A percentile compares a stretch with the other conserved stretches of the same genome.
phyloP scores from a whole-genome alignment of 2,888 invertebrate species.

The Idaea straminata region DNA sequence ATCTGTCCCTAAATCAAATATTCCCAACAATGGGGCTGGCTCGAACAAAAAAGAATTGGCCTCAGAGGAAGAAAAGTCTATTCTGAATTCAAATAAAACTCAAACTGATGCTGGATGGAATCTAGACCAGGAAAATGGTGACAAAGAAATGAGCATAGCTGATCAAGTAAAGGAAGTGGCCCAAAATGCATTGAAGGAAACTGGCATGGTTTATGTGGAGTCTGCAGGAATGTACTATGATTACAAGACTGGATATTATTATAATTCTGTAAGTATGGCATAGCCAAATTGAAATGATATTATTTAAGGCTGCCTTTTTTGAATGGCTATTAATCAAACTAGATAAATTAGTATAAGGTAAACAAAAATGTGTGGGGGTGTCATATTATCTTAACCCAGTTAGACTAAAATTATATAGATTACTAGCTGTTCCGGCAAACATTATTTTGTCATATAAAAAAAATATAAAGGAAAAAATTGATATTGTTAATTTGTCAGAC shows the following conservation, averaged over 20 bases:
- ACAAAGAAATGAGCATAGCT: conserved; percentile 74
- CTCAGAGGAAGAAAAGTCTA: not conserved
- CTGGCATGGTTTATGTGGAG: conserved; percentile 92
- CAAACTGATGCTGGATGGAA: conserved; percentile 47
- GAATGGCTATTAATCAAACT: too few relatives aligned
- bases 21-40: not conserved
- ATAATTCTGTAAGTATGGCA: conserved; percentile 86
- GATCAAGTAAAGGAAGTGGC: conserved; percentile 90
- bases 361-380: too few relatives aligned
- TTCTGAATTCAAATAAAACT: conserved; percentile 16
- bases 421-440: too few relatives aligned
- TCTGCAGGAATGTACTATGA: conserved; percentile 94
- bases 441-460: too few relatives aligned
- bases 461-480: too few relatives aligned
- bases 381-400: too few relatives aligned
- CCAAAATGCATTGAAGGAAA: conserved; percentile 85
- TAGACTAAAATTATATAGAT: too few relatives aligned
- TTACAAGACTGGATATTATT: conserved; percentile 93
- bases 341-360: too few relatives aligned
- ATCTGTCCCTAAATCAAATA: not conserved
- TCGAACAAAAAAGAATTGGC: not conserved
- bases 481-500: too few relatives aligned
- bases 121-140: conserved; percentile 37
- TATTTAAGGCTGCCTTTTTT: too few relatives aligned
- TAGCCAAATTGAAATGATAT: too few relatives aligned